Conservation (phyloP, 64 coral and sea anemone species). For the Catalaphyllia jardinei region DNA sequence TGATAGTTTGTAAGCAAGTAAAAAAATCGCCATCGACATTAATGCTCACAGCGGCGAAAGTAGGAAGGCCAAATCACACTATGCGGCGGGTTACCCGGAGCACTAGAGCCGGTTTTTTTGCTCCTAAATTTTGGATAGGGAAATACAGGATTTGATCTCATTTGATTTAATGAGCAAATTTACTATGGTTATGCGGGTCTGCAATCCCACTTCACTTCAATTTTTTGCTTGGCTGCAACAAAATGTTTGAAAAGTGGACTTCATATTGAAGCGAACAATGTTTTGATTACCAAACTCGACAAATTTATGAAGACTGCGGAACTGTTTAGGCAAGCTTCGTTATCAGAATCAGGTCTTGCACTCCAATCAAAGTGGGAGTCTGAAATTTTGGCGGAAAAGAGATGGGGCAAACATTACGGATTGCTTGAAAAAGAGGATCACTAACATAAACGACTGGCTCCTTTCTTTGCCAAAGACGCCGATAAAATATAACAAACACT, state of each 20-base stretch:
- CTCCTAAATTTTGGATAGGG: too few species aligned
- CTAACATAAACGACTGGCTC: conserved; percentile 24
- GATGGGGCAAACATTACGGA: conserved; percentile 21
- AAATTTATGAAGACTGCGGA: conserved; percentile 50
- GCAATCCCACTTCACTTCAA: conserved; percentile 59
- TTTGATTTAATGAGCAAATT: too few species aligned
- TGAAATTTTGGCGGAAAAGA: conserved; percentile 35
- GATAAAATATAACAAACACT: too few species aligned
- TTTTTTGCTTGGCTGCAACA: conserved; percentile 27
- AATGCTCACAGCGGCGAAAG: conserved; percentile 43
- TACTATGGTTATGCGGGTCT: conserved; percentile 48
- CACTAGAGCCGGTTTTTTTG: too few species aligned
- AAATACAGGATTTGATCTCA: too few species aligned
- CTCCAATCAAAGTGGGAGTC: conserved; percentile 40
- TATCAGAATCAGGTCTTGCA: conserved; percentile 24
- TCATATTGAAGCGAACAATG: conserved; percentile 23
- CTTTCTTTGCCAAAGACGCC: not conserved
- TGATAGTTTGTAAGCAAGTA: conserved; percentile 20
- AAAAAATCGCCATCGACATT: conserved; percentile 25
- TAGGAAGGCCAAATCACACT: conserved; percentile 22
- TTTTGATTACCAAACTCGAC: conserved; percentile 54
- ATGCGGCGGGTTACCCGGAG: not conserved
- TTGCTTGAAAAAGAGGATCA: conserved; percentile 38
- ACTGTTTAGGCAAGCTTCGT: conserved; percentile 45
- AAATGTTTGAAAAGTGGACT: conserved; percentile 15